Percentiles rank a stretch among this genome's conserved stretches.
These are phyloP conservation scores for Tautogolabrus adspersus DNA, from an alignment of 2,113 vertebrate genomes.

Conservation along the genomic window DNA sequence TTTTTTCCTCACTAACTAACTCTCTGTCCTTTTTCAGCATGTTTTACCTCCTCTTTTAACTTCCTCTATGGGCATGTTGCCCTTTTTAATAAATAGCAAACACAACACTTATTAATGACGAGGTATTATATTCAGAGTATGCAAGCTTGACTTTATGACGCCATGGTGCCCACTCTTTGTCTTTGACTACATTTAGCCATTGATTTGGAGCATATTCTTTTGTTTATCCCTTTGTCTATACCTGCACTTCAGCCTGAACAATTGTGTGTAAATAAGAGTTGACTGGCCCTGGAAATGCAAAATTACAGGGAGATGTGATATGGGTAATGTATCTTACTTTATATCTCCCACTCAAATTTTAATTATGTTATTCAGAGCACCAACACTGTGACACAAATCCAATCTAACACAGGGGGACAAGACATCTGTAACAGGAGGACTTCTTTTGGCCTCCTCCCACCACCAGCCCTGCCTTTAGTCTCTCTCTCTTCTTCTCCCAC, in stretches of 20 bases:
- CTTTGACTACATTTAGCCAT: slow-evolving; percentile 35
- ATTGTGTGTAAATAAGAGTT: slow-evolving; percentile 14
- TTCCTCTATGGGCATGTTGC: slow-evolving; percentile 1
- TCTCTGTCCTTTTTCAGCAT: slow-evolving; percentile 2
- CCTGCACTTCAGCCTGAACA: slow-evolving; percentile 1
- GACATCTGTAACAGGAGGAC: slow-evolving; percentile 46
- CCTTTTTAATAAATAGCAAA: not conserved
- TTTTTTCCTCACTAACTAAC: slow-evolving; percentile 31
- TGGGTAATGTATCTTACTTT: not conserved
- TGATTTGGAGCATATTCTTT: slow-evolving; percentile 19
- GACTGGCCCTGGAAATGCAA: not conserved
- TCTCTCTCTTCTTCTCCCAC: slow-evolving; percentile 21
- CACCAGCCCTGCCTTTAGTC: not conserved
- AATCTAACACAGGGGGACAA: slow-evolving; percentile 50
- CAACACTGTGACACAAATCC: not conserved
- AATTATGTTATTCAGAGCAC: slow-evolving; percentile 13
- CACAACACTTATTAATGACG: slow-evolving; percentile 21
- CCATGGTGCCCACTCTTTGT: slow-evolving; percentile 34
- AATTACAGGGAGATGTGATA: not conserved
- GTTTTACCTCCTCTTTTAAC: slow-evolving; percentile 11
- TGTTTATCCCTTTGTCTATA: slow-evolving; percentile 27
- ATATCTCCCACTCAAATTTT: not conserved
- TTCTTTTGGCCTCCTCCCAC: slow-evolving; percentile 22
- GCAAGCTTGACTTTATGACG: slow-evolving; percentile 37
- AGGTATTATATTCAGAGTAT: slow-evolving; percentile 43